A percentile compares a stretch with the other conserved stretches of the same genome.
Conservation (phyloP, 2,113 vertebrate genomes). For the Rhegmatorhina hoffmannsi region DNA sequence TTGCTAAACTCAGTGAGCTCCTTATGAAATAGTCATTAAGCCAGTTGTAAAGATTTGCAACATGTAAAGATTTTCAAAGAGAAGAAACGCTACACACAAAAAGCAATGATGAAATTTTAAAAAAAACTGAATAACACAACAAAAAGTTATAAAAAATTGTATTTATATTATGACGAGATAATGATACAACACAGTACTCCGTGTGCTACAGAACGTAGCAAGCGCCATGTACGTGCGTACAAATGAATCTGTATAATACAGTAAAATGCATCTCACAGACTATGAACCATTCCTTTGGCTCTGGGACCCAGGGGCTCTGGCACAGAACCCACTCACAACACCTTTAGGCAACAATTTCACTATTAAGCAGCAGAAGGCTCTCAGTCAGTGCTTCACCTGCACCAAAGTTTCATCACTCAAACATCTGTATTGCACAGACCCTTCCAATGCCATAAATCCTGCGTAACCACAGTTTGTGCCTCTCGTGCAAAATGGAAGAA, state of each 20-base stretch:
- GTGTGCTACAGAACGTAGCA: conserved; percentile 70
- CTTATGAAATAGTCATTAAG: background rate
- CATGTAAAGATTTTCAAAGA: background rate
- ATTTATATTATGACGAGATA: conserved; percentile 89
- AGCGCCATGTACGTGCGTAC: conserved; percentile 73
- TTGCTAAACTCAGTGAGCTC: background rate
- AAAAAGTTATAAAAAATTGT: conserved; percentile 87
- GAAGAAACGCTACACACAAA: background rate
- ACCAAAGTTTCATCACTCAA: background rate
- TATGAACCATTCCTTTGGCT: conserved; percentile 71
- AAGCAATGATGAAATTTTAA: background rate
- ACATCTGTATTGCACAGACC: background rate
- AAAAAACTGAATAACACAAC: conserved; percentile 3
- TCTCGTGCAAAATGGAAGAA: background rate
- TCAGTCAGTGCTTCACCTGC: background rate
- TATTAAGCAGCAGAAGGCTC: background rate
- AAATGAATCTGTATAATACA: conserved; percentile 65
- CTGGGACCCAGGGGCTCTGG: conserved; percentile 82
- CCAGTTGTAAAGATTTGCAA: background rate
- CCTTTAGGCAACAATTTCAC: background rate
- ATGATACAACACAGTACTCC: conserved; percentile 80
- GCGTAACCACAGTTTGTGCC: background rate
- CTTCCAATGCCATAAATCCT: background rate
- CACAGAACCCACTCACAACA: conserved; percentile 77
- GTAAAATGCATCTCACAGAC: conserved; percentile 77